Evolutionary conservation across 2,113 vertebrate genomes (phyloP).

Genomic region (human): GRCh38 chr6:13644501-13645000

Average conservation of each 20-base stretch:
- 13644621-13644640: slow-evolving; percentile 99
- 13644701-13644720: slow-evolving; percentile 99
- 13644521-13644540: slow-evolving; percentile 49
- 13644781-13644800: slow-evolving; percentile 14
- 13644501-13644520: background rate
- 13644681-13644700: slow-evolving; percentile 98
- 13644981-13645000: background rate
- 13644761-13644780: slow-evolving; percentile 27
- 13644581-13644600: slow-evolving; percentile 96
- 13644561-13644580: slow-evolving; percentile 98
- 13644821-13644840: slow-evolving; percentile 46
- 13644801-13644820: slow-evolving; percentile 17
- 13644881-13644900: background rate
- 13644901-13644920: background rate
- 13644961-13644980: background rate
- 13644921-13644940: background rate
- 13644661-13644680: slow-evolving; percentile 98
- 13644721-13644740: slow-evolving; percentile 93
- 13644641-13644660: slow-evolving; percentile 99
- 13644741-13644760: slow-evolving; percentile 68
- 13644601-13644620: slow-evolving; percentile 97
- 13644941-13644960: background rate
- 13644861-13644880: slow-evolving; percentile 17
- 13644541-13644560: slow-evolving; percentile 99
- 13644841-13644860: slow-evolving; percentile 26